Conservation (phyloP, 1,140 invertebrate species). For the Oncopeltus fasciatus region DNA sequence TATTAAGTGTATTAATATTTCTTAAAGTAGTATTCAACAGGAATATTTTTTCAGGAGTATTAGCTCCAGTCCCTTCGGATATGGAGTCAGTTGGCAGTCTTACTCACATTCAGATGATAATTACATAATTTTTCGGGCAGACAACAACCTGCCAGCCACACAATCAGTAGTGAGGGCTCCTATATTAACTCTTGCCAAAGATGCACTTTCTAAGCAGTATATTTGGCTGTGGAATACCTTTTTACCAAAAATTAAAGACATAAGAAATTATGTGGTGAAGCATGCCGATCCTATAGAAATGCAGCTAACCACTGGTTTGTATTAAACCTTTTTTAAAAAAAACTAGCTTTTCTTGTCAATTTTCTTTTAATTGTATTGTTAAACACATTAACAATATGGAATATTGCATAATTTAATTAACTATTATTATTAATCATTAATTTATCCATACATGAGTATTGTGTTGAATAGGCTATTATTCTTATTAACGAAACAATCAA, state of each 20-base stretch:
- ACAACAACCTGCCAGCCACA: constrained; percentile 23
- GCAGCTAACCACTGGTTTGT: constrained; percentile 18
- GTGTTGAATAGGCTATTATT: too few relatives aligned
- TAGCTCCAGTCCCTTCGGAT: constrained; percentile 34
- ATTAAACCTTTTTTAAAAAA: background rate
- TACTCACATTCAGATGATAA: constrained; percentile 36
- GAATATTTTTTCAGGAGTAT: constrained; percentile 30
- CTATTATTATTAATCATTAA: too few relatives aligned
- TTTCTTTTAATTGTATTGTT: too few relatives aligned
- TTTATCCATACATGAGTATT: too few relatives aligned
- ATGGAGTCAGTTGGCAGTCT: constrained; percentile 39
- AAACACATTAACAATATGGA: too few relatives aligned
- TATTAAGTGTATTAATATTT: too few relatives aligned
- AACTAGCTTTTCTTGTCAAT: too few relatives aligned
- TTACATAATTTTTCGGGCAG: constrained; percentile 31
- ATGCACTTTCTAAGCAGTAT: constrained; percentile 16
- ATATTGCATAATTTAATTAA: too few relatives aligned
- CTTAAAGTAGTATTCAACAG: too few relatives aligned
- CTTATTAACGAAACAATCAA: too few relatives aligned
- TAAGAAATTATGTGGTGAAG: background rate
- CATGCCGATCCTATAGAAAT: constrained; percentile 15
- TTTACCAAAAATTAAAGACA: constrained; percentile 21
- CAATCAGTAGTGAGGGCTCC: constrained; percentile 26
- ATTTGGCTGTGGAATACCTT: constrained; percentile 25
- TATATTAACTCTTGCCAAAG: constrained; percentile 26